phyloP scores from a whole-genome alignment of 2,113 vertebrate species.

The Erpornis zantholeuca region DNA sequence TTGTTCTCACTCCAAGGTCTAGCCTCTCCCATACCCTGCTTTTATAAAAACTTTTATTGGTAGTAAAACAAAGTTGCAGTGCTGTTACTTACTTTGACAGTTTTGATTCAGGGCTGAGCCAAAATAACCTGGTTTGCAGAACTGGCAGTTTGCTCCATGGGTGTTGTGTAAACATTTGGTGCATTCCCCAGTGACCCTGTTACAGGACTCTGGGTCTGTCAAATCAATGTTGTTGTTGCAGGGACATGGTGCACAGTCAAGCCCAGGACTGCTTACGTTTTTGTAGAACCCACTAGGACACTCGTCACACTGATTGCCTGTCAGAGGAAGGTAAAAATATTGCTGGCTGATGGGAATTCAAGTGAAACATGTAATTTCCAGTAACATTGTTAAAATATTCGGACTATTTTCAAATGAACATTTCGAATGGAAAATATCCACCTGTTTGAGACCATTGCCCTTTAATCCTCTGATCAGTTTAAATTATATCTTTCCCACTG shows the following conservation, averaged over 20 bases:
- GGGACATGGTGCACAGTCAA: conserved; percentile 71
- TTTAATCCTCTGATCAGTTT: background rate
- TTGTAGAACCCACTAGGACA: conserved; percentile 83
- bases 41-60: background rate
- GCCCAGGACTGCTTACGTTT: conserved; percentile 45
- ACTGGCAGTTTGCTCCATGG: conserved; percentile 76
- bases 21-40: background rate
- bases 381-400: background rate
- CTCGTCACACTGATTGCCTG: conserved; percentile 79
- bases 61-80: background rate
- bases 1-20: background rate
- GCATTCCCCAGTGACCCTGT: conserved; percentile 78
- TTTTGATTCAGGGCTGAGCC: conserved; percentile 79
- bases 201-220: conserved; percentile 74
- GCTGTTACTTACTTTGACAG: conserved; percentile 78
- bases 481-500: background rate
- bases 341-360: background rate
- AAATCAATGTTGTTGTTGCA: conserved; percentile 84
- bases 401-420: background rate
- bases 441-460: background rate
- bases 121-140: conserved; percentile 83
- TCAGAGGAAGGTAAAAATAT: background rate
- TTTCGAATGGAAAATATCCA: background rate
- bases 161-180: conserved; percentile 83
- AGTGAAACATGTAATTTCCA: background rate